phyloP scores from a whole-genome alignment of 2,113 vertebrate species.

The Mus pahari region DNA sequence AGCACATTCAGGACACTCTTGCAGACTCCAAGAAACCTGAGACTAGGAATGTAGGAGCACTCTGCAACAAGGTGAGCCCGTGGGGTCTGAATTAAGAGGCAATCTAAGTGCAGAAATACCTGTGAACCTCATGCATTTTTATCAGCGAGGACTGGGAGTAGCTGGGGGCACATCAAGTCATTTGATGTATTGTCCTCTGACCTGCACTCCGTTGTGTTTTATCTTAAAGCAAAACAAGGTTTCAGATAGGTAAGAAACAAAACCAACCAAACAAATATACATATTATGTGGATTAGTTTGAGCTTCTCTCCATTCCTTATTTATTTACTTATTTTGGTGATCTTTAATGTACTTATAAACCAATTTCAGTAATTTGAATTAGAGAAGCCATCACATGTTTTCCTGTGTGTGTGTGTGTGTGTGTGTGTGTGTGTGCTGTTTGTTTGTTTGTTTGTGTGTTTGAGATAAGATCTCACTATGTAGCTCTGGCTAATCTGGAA shows the following conservation, averaged over 20 bases:
- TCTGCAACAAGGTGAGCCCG: neutral
- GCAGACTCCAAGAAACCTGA: neutral
- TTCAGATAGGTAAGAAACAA: slow-evolving; percentile 7
- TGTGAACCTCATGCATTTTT: neutral
- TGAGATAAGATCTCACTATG: neutral
- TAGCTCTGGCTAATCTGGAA: neutral
- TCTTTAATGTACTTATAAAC: slow-evolving; percentile 10
- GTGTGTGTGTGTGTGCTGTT: neutral
- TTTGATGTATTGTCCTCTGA: neutral
- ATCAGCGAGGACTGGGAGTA: neutral
- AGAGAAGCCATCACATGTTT: neutral
- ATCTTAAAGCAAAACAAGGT: neutral
- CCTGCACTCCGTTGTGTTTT: neutral
- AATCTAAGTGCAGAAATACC: neutral
- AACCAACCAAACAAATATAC: neutral
- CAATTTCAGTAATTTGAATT: neutral
- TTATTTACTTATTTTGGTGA: neutral
- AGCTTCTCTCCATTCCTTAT: slow-evolving; percentile 4
- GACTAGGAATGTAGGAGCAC: neutral
- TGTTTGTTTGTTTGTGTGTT: neutral
- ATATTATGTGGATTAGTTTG: slow-evolving; percentile 7
- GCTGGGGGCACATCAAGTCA: neutral
- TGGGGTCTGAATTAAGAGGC: neutral
- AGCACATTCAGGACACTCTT: neutral
- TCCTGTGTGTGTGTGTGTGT: neutral